Evolutionary conservation across 2,113 vertebrate species (phyloP), one percentile per base, ranked within the genome.

Genomic region (Pholis gunnellus): DNA sequence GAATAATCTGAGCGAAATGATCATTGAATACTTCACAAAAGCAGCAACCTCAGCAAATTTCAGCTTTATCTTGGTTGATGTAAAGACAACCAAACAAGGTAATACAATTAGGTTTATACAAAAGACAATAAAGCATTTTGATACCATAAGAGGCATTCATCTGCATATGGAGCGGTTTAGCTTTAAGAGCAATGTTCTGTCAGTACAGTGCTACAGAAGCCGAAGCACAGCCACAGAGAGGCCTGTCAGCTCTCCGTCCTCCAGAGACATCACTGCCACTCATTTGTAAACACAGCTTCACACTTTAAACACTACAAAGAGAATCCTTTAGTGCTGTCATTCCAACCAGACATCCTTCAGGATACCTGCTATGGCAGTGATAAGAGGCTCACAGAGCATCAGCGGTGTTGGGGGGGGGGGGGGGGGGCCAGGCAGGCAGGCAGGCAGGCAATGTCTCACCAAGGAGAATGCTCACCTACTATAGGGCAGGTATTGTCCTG

Each of bases 281-380:
- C 70, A 77, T 54, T 74, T 60, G n/a, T 61, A 64, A 86, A 72
- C 25, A 56, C 27, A 25, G 73, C 61, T 83, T 88, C 81, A 84
- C 76, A 63, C 79, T 82, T 90, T 72, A 74, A 6, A 34, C 76
- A 78, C 83, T 71, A 79, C 79, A 92, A 85, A 72, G 83, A 48
- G 50, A 65, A 70, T 73, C 73, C 73, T 87, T 81, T 72, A 72
- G 60, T 65, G 74, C 71, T 52, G 64, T 72, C 82, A 54, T 77
- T 82, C 79, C 20, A 59, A 56, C 68, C 60, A 78, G 78, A 4
- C 77, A 48, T 72, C 56, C 59, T 74, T 68, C 9, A 83, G 61
- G 69, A 72, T 64, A 73, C 61, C 86, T 92, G 90, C 52, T 70
- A 86, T 79, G 60, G 90, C 71, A 5, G 72, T 78, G 92, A 93